These are phyloP conservation scores for Tokudaia tokunoshimensis DNA, from an alignment of 2,797 vertebrate genomes.

Conservation along the genomic window DNA sequence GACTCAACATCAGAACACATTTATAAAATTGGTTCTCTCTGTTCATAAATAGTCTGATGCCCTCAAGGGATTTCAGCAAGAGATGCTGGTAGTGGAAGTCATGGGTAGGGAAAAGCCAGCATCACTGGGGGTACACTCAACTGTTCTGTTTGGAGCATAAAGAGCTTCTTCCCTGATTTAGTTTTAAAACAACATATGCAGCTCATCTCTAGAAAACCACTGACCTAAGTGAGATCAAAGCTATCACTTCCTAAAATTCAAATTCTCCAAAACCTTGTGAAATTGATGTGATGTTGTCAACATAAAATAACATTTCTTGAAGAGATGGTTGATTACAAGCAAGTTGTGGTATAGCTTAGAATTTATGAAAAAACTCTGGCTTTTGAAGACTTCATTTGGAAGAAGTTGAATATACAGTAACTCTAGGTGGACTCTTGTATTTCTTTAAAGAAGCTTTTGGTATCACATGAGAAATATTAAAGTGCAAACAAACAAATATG, in stretches of 20 bases:
- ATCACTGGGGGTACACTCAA: background rate
- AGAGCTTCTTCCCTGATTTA: background rate
- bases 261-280: background rate
- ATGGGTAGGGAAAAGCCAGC: background rate
- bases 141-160: background rate
- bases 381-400: background rate
- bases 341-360: background rate
- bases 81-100: background rate
- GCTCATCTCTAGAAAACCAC: background rate
- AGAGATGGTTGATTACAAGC: background rate
- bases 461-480: background rate
- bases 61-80: background rate
- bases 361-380: background rate
- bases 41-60: background rate
- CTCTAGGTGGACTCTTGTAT: background rate
- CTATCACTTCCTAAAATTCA: background rate
- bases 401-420: background rate
- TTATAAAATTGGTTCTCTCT: background rate
- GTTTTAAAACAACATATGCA: background rate
- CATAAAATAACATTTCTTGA: background rate
- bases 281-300: background rate
- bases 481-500: background rate
- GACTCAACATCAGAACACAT: background rate
- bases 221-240: background rate
- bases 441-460: background rate